phyloP scores from a whole-genome alignment of 2,888 invertebrate genomes.

The Sesia apiformis region DNA sequence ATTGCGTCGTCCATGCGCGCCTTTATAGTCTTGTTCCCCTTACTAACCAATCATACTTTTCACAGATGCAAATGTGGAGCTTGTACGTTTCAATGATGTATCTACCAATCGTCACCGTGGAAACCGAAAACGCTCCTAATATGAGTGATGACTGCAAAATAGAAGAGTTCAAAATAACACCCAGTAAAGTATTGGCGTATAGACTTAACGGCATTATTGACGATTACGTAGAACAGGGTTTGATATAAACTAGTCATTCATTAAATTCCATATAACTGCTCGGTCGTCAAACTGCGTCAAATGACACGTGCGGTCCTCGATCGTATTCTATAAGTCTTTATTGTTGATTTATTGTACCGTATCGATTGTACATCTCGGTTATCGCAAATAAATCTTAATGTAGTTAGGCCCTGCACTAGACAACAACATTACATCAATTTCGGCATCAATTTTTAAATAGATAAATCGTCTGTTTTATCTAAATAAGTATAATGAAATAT shows the following conservation, averaged over 20 bases:
- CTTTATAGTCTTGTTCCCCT: neutral
- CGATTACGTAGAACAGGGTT: slow-evolving; percentile 4
- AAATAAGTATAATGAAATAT: too few species aligned
- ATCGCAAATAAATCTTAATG: too few species aligned
- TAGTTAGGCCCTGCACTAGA: too few species aligned
- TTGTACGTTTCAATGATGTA: slow-evolving; percentile 9
- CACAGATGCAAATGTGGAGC: slow-evolving; percentile 14
- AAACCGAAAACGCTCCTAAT: slow-evolving; percentile 12
- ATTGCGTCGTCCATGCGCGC: neutral
- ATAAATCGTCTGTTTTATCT: too few species aligned
- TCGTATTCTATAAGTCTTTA: too few species aligned
- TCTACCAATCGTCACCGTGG: slow-evolving; percentile 2
- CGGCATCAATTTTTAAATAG: too few species aligned
- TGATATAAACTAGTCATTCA: neutral
- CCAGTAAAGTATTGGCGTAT: slow-evolving; percentile 5
- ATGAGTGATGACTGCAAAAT: slow-evolving; percentile 3
- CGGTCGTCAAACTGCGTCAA: too few species aligned
- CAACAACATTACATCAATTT: too few species aligned
- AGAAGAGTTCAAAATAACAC: slow-evolving; percentile 3
- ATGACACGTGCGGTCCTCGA: too few species aligned
- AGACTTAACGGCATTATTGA: slow-evolving; percentile 15
- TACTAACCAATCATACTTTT: neutral
- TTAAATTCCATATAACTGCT: neutral
- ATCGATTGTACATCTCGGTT: too few species aligned
- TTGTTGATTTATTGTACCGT: too few species aligned